Evolutionary conservation across 2,888 invertebrate species (phyloP).

Genomic region (Brassicogethes aeneus): DNA sequence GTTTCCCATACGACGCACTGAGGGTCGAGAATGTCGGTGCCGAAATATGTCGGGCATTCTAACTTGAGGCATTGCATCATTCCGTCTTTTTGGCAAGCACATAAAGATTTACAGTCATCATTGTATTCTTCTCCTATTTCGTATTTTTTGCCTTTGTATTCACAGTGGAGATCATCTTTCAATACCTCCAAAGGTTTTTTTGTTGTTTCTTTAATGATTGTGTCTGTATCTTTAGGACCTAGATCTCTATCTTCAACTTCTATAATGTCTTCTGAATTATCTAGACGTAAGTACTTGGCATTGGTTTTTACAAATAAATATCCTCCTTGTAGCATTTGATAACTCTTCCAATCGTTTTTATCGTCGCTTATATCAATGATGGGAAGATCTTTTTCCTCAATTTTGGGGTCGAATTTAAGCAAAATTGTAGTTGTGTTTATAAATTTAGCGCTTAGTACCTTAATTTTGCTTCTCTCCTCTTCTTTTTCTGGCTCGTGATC

Average conservation of each 20-base stretch:
- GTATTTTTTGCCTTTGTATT: constrained; percentile 31
- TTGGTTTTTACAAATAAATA: constrained; percentile 27
- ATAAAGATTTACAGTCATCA: constrained; percentile 72
- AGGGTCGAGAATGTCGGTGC: constrained; percentile 75
- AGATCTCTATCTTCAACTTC: constrained; percentile 21
- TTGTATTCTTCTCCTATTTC: constrained; percentile 63
- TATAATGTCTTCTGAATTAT: constrained; percentile 32
- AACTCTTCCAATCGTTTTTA: constrained; percentile 39
- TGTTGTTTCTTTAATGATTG: neutral
- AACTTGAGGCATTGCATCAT: constrained; percentile 69
- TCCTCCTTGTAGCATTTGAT: constrained; percentile 35
- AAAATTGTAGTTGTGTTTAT: constrained; percentile 38
- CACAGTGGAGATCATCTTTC: constrained; percentile 24
- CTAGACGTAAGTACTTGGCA: constrained; percentile 32
- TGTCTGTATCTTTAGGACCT: constrained; percentile 3
- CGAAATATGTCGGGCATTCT: constrained; percentile 76
- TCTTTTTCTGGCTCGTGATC: constrained; percentile 53
- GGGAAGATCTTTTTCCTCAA: constrained; percentile 30
- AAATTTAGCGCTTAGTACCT: constrained; percentile 33
- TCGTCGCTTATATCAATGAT: constrained; percentile 40
- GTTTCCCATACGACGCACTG: constrained; percentile 83
- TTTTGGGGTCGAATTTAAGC: constrained; percentile 36
- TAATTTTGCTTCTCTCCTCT: constrained; percentile 24
- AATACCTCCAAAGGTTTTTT: constrained; percentile 13
- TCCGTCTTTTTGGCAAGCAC: constrained; percentile 62